phyloP scores from a whole-genome alignment of 2,888 invertebrate genomes.

The Synergus japonicus region DNA sequence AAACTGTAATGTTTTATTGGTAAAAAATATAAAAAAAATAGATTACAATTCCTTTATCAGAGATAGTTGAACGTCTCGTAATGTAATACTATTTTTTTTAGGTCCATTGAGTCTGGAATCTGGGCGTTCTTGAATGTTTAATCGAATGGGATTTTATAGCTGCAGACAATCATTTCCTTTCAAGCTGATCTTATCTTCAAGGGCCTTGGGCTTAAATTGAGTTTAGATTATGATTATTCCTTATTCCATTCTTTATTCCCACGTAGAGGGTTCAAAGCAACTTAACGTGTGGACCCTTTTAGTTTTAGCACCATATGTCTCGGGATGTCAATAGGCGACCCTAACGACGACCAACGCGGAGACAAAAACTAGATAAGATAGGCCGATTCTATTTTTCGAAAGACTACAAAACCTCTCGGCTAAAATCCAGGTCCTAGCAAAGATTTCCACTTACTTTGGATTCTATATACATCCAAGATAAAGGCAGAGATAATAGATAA shows the following conservation, averaged over 20 bases:
- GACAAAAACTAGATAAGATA: constrained; percentile 32
- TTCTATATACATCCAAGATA: background rate
- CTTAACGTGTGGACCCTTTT: constrained; percentile 4
- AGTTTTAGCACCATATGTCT: constrained; percentile 23
- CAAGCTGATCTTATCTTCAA: constrained; percentile 4
- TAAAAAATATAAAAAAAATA: background rate
- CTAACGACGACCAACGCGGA: constrained; percentile 28
- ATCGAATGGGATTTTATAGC: constrained; percentile 7
- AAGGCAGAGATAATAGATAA: background rate
- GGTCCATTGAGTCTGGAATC: background rate
- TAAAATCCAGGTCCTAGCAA: background rate
- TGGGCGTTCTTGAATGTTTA: constrained; percentile 4
- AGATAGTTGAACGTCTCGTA: background rate
- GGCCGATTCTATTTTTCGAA: constrained; percentile 20
- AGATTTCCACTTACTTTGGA: background rate
- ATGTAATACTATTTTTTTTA: background rate
- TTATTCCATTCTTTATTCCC: constrained; percentile 9
- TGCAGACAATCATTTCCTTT: background rate
- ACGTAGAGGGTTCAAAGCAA: constrained; percentile 14
- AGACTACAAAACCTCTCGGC: background rate
- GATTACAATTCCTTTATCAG: too few relatives aligned
- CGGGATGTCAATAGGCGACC: constrained; percentile 23
- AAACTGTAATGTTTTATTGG: background rate
- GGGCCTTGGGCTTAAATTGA: background rate
- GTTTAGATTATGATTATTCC: background rate